Conservation (phyloP, 2,797 vertebrate genomes). For the Scyliorhinus canicula region DNA sequence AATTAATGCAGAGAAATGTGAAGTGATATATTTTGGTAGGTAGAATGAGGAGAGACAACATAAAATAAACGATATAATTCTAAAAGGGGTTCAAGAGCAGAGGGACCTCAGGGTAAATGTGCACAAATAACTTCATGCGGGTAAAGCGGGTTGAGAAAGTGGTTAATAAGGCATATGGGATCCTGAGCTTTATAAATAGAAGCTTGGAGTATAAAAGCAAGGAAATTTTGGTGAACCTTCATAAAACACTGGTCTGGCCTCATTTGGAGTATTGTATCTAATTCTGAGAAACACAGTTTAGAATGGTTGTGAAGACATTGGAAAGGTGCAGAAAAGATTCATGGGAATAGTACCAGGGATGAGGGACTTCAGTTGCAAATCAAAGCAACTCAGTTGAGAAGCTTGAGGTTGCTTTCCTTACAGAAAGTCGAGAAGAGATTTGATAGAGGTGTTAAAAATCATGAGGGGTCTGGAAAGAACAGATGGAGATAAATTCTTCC, state of each 20-base stretch:
- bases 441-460: background rate
- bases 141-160: background rate
- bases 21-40: background rate
- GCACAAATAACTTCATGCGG: too few relatives aligned
- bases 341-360: background rate
- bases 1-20: background rate
- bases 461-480: background rate
- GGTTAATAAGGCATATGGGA: background rate
- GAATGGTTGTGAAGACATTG: background rate
- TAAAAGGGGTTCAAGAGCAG: background rate
- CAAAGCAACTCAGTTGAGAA: too few relatives aligned
- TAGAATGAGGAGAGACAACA: background rate
- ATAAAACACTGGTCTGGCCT: background rate
- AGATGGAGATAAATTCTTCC: background rate
- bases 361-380: background rate
- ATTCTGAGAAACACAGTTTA: background rate
- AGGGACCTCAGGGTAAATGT: background rate
- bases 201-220: background rate
- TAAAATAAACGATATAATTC: background rate
- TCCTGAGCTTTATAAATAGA: background rate
- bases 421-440: background rate
- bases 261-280: background rate
- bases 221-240: background rate
- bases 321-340: background rate
- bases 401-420: background rate